Base-by-base conservation (phyloP, 2,113 vertebrate species). In the Neolamprologus kungweensis region DNA sequence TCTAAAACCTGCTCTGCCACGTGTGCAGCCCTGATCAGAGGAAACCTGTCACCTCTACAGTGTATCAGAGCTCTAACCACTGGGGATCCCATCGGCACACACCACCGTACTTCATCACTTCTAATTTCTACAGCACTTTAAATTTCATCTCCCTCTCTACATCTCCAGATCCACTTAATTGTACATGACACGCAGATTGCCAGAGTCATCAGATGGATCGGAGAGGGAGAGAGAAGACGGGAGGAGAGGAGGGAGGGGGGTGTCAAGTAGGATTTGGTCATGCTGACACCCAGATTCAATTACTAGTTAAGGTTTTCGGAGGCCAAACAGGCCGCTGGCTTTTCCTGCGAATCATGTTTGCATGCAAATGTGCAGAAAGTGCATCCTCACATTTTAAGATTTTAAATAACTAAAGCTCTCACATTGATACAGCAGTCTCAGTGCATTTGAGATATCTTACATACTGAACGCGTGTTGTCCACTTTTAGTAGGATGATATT, bases 301-400 rank as follows among this genome's bases (percentile, higher is more conserved):
- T 87, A 83, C 85, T 26, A 87, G 73, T 90, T 89, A 80, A 80
- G 50, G 73, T 82, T 89, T 90, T 71, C 4, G 2, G 89, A 82
- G 85, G 40, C 84, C 87, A 94, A 93, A 95, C 88, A 93, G 81
- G 91, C 91, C 63, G n/a, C 89, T 53, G 92, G 92, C 91, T 80
- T 37, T 85, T 78, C 50, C 54, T 33, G 6, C 7, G 17, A 82
- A 79, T 86, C 82, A 16, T 47, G 33, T 78, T 21, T 88, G 89
- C 87, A 90, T 93, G 82, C 58, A 50, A 83, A 92, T 87, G 50
- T 88, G 86, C 19, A 65, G 81, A 54, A 65, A 13, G 63, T 57
- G 42, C 13, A 23, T 58, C 37, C 47, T 81, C 31, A 63, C 17
- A n/a, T 60, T 81, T 54, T 9, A 78, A 79, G 65, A 42, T 54